phyloP scores from a whole-genome alignment of 2,888 invertebrate species.

The Osmoderma eremita region DNA sequence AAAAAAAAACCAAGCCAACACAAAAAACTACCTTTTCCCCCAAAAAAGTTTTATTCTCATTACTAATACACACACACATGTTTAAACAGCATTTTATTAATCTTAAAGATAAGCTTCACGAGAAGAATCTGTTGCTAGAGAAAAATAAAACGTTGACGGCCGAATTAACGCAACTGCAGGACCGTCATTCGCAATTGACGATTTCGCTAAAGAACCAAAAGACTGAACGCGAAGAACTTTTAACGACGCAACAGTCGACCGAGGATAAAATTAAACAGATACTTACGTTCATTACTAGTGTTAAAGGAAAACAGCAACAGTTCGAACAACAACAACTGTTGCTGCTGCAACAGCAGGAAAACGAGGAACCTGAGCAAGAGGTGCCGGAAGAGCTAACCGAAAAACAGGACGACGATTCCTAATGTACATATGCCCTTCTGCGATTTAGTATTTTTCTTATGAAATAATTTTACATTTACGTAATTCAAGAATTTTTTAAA shows the following conservation, averaged over 20 bases:
- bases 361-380: slow-evolving; percentile 5
- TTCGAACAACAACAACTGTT: not conserved
- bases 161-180: slow-evolving; percentile 61
- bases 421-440: slow-evolving; percentile 20
- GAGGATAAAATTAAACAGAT: slow-evolving; percentile 61
- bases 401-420: slow-evolving; percentile 10
- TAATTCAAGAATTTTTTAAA: slow-evolving; percentile 15
- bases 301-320: slow-evolving; percentile 49
- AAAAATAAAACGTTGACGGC: slow-evolving; percentile 59
- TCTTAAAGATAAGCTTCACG: slow-evolving; percentile 61
- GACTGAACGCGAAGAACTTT: slow-evolving; percentile 57
- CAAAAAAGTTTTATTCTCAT: slow-evolving; percentile 23
- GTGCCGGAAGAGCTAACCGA: not conserved
- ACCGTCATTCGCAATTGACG: slow-evolving; percentile 62
- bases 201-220: slow-evolving; percentile 61
- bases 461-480: slow-evolving; percentile 17
- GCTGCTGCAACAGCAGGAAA: not conserved
- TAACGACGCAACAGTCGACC: slow-evolving; percentile 56
- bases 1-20: slow-evolving; percentile 25
- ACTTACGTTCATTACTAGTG: slow-evolving; percentile 57
- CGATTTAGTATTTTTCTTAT: slow-evolving; percentile 23
- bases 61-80: slow-evolving; percentile 25
- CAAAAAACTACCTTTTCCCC: too few species aligned
- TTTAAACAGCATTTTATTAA: slow-evolving; percentile 44
- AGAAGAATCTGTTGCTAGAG: slow-evolving; percentile 60